Evolutionary conservation across 2,888 invertebrate genomes (phyloP), one percentile per base, ranked within the genome.

Genomic region (Drosophila recens): DNA sequence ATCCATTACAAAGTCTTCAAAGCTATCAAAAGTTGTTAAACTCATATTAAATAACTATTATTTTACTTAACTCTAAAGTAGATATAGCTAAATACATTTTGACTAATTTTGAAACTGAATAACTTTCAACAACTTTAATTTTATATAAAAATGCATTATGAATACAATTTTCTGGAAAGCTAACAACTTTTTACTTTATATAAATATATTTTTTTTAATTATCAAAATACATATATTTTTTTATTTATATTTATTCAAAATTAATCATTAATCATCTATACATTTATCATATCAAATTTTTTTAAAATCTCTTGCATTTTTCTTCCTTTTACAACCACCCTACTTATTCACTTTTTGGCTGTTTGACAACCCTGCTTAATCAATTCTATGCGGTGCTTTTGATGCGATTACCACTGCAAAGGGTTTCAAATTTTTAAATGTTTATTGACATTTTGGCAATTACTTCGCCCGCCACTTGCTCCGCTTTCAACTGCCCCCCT

Each of bases 361-460:
- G 27, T 38, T 20, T 67, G 82, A 81, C 83, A 86, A 68, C 81
- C 79, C 79, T 79, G 61, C 27, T 42, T 74, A 80, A 82, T 82
- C 74, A 53, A 79, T 82, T 86, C 53, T 27, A 40, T 76, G 83
- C 83, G 76, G 64, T 58, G 72, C 64, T 64, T 79, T 72, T 78
- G 63, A 72, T 67, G 46, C 51, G 51, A 65, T 43, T 33, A 33
- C 8, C 38, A 62, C 54, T 30, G 58, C 9, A 58, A 72, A 69
- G 57, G 64, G 78, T 58, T 76, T 63, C 54, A 67, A 72, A 69
- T 51, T 70, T 62, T 66, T 59, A 67, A 80, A 74, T 57, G 63
- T 72, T 79, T 86, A 86, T 87, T 72, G 65, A 67, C 82, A 75
- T 83, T 80, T 68, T 73, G 49, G 63, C 79, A 78, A 78, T 78